Evolutionary conservation across 2,888 invertebrate species (phyloP).

Genomic region (Andrena bucephala): DNA sequence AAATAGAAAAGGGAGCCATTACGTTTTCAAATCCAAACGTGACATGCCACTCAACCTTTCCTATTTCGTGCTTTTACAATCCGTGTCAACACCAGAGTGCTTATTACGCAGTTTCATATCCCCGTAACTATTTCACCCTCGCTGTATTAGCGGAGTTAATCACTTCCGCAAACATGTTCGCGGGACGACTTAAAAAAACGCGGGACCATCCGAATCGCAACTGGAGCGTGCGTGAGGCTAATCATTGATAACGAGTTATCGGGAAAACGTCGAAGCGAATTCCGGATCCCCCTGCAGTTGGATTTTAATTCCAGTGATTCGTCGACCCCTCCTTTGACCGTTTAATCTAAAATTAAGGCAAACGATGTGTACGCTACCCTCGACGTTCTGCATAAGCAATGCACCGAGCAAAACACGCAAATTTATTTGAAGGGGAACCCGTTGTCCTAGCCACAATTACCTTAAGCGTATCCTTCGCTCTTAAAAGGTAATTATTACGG

Average conservation of each 20-base stretch:
- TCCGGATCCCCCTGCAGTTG: background rate
- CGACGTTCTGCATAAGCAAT: conserved; percentile 48
- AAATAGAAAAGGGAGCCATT: too few relatives aligned
- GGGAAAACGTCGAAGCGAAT: background rate
- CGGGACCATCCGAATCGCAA: background rate
- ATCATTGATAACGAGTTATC: conserved; percentile 7
- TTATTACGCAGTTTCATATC: too few relatives aligned
- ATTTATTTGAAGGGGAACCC: conserved; percentile 58
- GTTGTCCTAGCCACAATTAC: conserved; percentile 57
- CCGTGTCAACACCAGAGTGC: too few relatives aligned
- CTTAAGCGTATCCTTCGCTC: conserved; percentile 60
- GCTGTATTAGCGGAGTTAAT: too few relatives aligned
- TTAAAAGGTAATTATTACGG: conserved; percentile 67
- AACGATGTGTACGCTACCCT: conserved; percentile 23
- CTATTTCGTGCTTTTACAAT: too few relatives aligned
- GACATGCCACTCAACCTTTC: too few relatives aligned
- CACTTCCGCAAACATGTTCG: too few relatives aligned
- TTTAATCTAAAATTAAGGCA: conserved; percentile 52
- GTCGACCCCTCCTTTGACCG: background rate
- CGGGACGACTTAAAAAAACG: too few relatives aligned
- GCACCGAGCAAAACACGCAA: conserved; percentile 47
- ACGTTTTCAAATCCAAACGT: too few relatives aligned
- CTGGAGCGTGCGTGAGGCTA: background rate
- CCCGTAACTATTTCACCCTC: too few relatives aligned
- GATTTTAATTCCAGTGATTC: too few relatives aligned